Base-by-base conservation (phyloP, 2,113 vertebrate genomes). In the Myiagra hebetior region DNA sequence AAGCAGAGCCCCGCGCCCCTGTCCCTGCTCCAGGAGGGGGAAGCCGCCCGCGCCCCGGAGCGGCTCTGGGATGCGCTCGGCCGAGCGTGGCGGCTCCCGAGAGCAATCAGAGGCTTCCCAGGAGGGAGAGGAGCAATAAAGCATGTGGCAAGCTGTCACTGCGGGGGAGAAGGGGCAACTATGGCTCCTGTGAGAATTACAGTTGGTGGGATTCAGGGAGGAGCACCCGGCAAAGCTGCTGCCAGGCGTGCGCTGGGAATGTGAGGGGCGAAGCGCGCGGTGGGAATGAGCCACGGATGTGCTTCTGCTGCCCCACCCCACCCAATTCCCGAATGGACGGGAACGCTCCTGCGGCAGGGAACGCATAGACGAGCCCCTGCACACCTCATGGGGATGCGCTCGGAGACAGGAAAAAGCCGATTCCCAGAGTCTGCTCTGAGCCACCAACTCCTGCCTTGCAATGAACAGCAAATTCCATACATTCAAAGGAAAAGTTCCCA, bases 291-390 rank as follows among this genome's bases (percentile, higher is more conserved):
- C 44, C 63, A 5, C 2, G 0, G 15, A 13, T 2, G 31, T 26
- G 3, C 2, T 0, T 6, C 70, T 27, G 27, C 56, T 53, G 72
- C 24, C 80, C n/a, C 22, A 2, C 2, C 39, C 30, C 57, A 13
- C 15, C 13, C 3, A 0, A 1, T 2, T 28, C 55, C 75, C 5
- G 1, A 3, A 13, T 0, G 9, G 23, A 33, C 5, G 2, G 27
- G 33, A 42, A 5, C 0, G 55, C 24, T 83, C 27, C 76, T 21
- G 42, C 20, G 33, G n/a, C 52, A 7, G 9, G 24, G 21, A 63
- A 6, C 9, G 35, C 56, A 4, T 2, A 15, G 42, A 53, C 2
- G 1, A 70, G 37, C 6, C 23, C 13, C 37, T 46, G 64, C 62
- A 39, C 63, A 21, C 11, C 44, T 42, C 57, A 3, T 0, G 19